Base-by-base conservation (phyloP, 2,888 invertebrate genomes). In the Halictus ligatus region DNA sequence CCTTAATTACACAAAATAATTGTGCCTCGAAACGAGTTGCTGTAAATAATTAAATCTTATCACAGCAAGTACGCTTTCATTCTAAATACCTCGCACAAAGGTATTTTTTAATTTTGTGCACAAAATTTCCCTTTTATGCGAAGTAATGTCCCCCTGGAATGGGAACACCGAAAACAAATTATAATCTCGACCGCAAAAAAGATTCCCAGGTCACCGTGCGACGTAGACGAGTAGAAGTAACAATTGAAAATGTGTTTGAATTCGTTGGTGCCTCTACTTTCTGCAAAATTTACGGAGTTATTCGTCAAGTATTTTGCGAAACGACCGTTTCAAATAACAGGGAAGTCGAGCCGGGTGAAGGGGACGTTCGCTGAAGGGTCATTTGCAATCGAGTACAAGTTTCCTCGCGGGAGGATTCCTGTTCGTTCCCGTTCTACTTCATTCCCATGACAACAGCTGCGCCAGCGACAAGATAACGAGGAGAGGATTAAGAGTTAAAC, bases 301-400 rank as follows among this genome's bases (percentile, higher is more conserved):
- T 18, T 21, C 67, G 35, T 35, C 69, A 8, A 6, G 67, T 74
- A 77, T 92, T 91, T 89, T 87, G 84, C 80, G 83, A 86, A 89
- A 90, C 69, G 21, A 86, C 89, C 83, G 84, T 90, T 89, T 89
- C 89, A 80, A 88, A 87, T 92, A 91, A 91, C 89, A 91, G 91
- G 88, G 89, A 86, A 78, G 71, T 73, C 80, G 82, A 74, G 84
- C 71, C 50, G 29, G 29, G 75, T 67, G 67, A 86, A 82, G 80
- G 58, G 71, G 71, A 75, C 75, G 78, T 72, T 35, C 79, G 85
- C 73, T 84, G 80, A 85, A 86, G 83, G 90, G 81, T 88, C 89
- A 81, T 85, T 89, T 82, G 84, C 88, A 89, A 89, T 85, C 85
- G 83, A 83, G 75, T 86, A 73, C 84, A 87, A 89, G 83, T 87